phyloP scores from a whole-genome alignment of 2,797 vertebrate genomes.

The Cercopithecus mitis region DNA sequence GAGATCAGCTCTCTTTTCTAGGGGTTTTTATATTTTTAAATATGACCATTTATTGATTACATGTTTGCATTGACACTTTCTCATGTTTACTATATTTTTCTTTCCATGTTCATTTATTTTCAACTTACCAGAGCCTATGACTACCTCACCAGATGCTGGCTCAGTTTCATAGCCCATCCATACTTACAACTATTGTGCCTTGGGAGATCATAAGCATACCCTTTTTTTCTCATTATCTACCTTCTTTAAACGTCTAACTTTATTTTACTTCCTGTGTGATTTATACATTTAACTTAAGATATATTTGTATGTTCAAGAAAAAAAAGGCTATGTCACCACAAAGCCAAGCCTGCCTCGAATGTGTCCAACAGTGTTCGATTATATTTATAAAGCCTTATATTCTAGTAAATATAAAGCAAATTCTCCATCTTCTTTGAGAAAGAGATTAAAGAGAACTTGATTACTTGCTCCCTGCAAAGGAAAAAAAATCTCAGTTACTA shows the following conservation, averaged over 20 bases:
- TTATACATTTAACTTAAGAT: not conserved
- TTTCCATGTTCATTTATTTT: not conserved
- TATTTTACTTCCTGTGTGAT: not conserved
- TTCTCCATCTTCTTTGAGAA: not conserved
- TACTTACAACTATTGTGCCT: not conserved
- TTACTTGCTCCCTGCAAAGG: not conserved
- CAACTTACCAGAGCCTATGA: not conserved
- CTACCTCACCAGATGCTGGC: not conserved
- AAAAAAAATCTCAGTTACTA: not conserved
- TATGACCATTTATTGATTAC: not conserved
- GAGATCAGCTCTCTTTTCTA: not conserved
- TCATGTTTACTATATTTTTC: not conserved
- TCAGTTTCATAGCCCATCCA: not conserved
- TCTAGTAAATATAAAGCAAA: not conserved
- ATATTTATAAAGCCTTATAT: not conserved
- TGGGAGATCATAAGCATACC: not conserved
- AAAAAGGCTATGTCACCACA: not conserved
- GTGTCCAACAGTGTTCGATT: not conserved
- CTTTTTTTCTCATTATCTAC: not conserved
- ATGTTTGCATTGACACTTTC: not conserved
- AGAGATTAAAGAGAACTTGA: not conserved
- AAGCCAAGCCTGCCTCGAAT: not conserved
- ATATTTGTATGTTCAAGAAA: not conserved
- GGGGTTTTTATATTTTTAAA: not conserved
- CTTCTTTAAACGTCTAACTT: not conserved